Evolutionary conservation across 2,113 vertebrate species (phyloP).

Genomic region (Coptodon bakossiorum): DNA sequence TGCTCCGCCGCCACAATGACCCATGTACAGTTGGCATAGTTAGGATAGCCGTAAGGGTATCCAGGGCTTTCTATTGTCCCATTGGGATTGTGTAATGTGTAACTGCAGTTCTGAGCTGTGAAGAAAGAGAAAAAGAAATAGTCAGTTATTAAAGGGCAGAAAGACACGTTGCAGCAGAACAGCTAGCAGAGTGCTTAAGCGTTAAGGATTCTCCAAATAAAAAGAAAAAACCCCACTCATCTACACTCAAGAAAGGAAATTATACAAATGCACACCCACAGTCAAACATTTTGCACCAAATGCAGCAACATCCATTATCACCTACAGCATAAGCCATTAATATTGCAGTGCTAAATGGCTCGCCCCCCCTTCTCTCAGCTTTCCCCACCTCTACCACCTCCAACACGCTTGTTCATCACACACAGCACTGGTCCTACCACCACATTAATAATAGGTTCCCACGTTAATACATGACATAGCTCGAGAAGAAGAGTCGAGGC

Average conservation of each 20-base stretch:
- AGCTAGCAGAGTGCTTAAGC: neutral
- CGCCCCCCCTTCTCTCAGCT: neutral
- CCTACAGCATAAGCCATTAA: slow-evolving; percentile 34
- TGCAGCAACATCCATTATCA: slow-evolving; percentile 37
- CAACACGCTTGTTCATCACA: slow-evolving; percentile 31
- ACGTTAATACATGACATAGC: slow-evolving; percentile 20
- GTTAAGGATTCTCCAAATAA: neutral
- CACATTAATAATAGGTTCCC: slow-evolving; percentile 40
- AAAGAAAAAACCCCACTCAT: neutral
- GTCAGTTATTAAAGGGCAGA: neutral
- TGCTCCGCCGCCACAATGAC: slow-evolving; percentile 88
- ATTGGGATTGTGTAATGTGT: slow-evolving; percentile 86
- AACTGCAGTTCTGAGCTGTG: slow-evolving; percentile 95
- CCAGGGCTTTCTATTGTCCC: slow-evolving; percentile 97
- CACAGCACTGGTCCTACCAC: neutral
- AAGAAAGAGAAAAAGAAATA: neutral
- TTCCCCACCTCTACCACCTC: slow-evolving; percentile 10
- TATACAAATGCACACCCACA: neutral
- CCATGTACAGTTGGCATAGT: slow-evolving; percentile 99
- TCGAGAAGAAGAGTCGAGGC: neutral
- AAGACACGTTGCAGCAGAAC: neutral
- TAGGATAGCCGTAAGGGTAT: slow-evolving; percentile 96
- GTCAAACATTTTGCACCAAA: slow-evolving; percentile 10
- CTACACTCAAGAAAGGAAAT: neutral
- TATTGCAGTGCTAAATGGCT: slow-evolving; percentile 28